Base-by-base conservation (phyloP, 2,888 invertebrate species). In the Nymphalis urticae region DNA sequence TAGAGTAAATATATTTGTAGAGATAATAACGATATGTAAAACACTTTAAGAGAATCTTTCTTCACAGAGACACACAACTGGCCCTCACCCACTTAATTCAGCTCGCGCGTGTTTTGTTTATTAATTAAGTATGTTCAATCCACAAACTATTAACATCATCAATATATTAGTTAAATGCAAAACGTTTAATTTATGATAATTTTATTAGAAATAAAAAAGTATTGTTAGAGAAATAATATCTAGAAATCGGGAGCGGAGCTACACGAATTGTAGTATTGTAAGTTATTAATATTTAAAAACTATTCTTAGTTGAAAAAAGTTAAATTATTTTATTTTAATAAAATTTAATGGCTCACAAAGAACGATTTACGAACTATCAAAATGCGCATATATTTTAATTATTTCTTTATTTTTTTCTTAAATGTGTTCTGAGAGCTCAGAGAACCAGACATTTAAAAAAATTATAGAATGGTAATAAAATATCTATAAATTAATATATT, bases 51-150 rank as follows among this genome's bases (percentile, higher is more conserved):
- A 68, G 63, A 53, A 69, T 64, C 56, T 53, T 51, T 66, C 69
- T 69, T 61, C 61, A 66, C 61, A 61, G 66, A 64, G 66, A 48
- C 59, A 56, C 27, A 72, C 54, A 56, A 66, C 69, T 69, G 74
- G 72, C 74, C 74, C 74, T 74, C 74, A 74, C 74, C 74, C 70
- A 74, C 73, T 74, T 73, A 73, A 68, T 72, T 67, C 71, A 67
- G 61, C 62, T 53, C 66, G 58, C 62, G 73, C 74, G 74, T 73
- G 73, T 65, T 66, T 72, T 75, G 78, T 75, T 78, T 80, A 79
- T 78, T 80, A 80, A 77, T 76, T 68, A 67, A 58, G 24, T 42
- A 71, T 66, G 54, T 62, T 64, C 66, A 63, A 66, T 66, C 67
- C 56, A 59, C 36, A 64, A 56, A 64, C 71, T 70, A 58, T 64